Conservation (phyloP, 2,797 vertebrate genomes). For the Macropus fuliginosus region DNA sequence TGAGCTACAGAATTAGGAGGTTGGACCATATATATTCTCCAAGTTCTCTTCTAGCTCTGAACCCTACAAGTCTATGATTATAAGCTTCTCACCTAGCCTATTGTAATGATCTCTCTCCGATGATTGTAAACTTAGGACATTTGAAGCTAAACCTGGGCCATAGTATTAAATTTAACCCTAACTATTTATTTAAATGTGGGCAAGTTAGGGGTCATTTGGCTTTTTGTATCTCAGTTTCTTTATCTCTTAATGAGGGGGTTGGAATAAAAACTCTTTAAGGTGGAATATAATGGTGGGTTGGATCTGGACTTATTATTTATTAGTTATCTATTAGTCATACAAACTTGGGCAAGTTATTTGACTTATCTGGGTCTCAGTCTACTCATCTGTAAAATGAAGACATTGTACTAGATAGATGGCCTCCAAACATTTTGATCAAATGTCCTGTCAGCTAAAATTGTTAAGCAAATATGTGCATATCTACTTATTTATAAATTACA, state of each 20-base stretch:
- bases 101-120: too few relatives aligned
- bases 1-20: background rate
- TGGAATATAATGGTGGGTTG: background rate
- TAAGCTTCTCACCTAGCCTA: background rate
- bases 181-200: background rate
- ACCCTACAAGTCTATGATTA: background rate
- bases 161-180: background rate
- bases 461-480: background rate
- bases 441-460: background rate
- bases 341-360: background rate
- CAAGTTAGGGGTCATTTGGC: background rate
- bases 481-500: background rate
- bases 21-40: background rate
- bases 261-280: background rate
- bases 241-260: background rate
- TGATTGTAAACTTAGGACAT: background rate
- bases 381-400: background rate
- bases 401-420: background rate
- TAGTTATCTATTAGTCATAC: background rate
- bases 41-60: background rate
- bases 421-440: background rate
- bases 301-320: background rate
- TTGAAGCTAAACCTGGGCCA: background rate
- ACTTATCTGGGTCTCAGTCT: background rate
- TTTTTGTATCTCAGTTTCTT: background rate